Evolutionary conservation across 2,113 vertebrate species (phyloP).

Genomic region (Tapirus terrestris): DNA sequence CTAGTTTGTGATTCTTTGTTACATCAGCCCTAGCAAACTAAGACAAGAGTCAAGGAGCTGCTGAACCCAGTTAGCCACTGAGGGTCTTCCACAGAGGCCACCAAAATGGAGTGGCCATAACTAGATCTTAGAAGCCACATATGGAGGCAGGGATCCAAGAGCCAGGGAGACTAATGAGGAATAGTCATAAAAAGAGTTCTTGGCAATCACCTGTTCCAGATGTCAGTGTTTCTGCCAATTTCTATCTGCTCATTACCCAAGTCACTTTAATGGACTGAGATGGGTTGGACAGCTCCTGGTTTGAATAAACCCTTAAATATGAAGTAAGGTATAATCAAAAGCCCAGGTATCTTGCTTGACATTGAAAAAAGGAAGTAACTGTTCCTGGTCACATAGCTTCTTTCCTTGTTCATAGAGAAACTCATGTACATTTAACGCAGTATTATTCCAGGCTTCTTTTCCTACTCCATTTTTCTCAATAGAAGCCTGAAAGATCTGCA

Average conservation of each 20-base stretch:
- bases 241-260: background rate
- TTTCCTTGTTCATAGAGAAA: background rate
- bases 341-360: background rate
- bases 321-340: background rate
- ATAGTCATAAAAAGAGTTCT: background rate
- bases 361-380: background rate
- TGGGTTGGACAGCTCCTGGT: background rate
- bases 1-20: background rate
- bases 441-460: background rate
- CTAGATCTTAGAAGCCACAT: background rate
- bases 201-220: background rate
- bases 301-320: background rate
- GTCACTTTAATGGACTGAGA: background rate
- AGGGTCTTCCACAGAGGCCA: background rate
- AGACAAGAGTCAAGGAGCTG: background rate
- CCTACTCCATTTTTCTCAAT: background rate
- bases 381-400: background rate
- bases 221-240: background rate
- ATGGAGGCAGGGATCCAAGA: background rate
- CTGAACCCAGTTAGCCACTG: background rate
- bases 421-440: background rate
- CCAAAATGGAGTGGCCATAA: background rate
- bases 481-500: background rate
- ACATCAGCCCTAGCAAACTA: background rate
- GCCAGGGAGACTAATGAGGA: background rate